Base-by-base conservation (phyloP, 2,113 vertebrate species). In the Spermophilus dauricus region DNA sequence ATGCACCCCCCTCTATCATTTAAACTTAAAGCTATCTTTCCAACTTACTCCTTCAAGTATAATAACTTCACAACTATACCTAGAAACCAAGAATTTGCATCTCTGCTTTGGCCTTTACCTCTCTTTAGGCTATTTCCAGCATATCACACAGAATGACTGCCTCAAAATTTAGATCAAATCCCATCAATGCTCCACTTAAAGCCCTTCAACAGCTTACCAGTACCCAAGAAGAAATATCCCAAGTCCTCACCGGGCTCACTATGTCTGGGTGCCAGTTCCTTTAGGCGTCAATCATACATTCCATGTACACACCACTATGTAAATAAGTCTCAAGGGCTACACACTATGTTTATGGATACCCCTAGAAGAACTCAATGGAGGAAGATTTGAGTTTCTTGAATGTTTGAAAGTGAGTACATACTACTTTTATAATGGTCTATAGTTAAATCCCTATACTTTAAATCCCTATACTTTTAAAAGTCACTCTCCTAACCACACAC, bases 381-480 rank as follows among this genome's bases (percentile, higher is more conserved):
- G n/a, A 7, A 84, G 45, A 80, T 18, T 11, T 42, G 53, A 32
- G 22, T 70, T 75, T 86, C 34, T 48, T 75, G 56, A 93, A 86
- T 53, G 26, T 37, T 91, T 91, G 81, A 39, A 45, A 51, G 30
- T 18, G 56, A n/a, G 32, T 13, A 22, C 51, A 84, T 14, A 13
- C 8, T 76, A 26, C 13, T 95, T 90, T 48, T 30, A 39, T 53
- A 81, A 56, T 63, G 67, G 26, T 82, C 63, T 80, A 22, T 11
- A 83, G 13, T 89, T 89, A 89, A 96, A 92, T 70, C 45, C 37
- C n/a, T 83, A 78, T 17, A 13, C 22, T 61, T 87, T 89, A 89
- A 96, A 92, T 70, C 45, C 37, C n/a, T 83, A 78, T 17, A 13
- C 22, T 37, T 96, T 28, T 95, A 89, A 91, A 91, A 75, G 14